Evolutionary conservation across 2,797 vertebrate genomes (phyloP).

Genomic region (Coregonus sp.): DNA sequence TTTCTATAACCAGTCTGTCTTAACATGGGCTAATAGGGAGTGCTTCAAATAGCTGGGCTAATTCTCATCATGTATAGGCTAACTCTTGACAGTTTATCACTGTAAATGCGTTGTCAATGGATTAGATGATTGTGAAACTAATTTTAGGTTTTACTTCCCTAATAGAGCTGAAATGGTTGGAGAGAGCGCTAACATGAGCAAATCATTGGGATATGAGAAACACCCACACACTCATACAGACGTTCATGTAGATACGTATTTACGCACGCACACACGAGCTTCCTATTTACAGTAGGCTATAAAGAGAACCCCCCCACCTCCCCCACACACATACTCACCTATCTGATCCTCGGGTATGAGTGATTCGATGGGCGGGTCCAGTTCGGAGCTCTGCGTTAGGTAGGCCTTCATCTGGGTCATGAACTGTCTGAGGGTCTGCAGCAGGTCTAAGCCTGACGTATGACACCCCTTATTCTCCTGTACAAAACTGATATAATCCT

Average conservation of each 20-base stretch:
- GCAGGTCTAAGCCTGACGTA: constrained; percentile 87
- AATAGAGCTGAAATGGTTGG: constrained; percentile 11
- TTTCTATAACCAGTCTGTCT: constrained; percentile 6
- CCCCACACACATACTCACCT: constrained; percentile 75
- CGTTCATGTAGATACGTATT: not conserved
- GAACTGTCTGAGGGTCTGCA: constrained; percentile 94
- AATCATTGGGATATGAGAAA: constrained; percentile 2
- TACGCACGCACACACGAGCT: not conserved
- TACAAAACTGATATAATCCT: constrained; percentile 94
- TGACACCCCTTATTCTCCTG: constrained; percentile 94
- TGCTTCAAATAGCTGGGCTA: not conserved
- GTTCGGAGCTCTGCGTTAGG: constrained; percentile 91
- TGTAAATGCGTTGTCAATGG: constrained; percentile 11
- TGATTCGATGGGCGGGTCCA: constrained; percentile 92
- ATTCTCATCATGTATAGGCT: constrained; percentile 1
- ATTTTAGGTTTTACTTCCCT: constrained; percentile 28
- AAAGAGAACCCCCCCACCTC: too few species aligned
- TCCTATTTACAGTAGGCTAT: too few species aligned
- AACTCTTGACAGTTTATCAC: not conserved
- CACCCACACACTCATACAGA: constrained; percentile 10
- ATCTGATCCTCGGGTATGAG: constrained; percentile 95
- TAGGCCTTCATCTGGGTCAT: constrained; percentile 98
- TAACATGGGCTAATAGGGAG: constrained; percentile 33
- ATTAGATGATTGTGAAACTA: not conserved
- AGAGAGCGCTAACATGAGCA: constrained; percentile 13